Evolutionary conservation across 1,140 invertebrate species (phyloP), one percentile per base, ranked within the genome.

Genomic region (Apis laboriosa): DNA sequence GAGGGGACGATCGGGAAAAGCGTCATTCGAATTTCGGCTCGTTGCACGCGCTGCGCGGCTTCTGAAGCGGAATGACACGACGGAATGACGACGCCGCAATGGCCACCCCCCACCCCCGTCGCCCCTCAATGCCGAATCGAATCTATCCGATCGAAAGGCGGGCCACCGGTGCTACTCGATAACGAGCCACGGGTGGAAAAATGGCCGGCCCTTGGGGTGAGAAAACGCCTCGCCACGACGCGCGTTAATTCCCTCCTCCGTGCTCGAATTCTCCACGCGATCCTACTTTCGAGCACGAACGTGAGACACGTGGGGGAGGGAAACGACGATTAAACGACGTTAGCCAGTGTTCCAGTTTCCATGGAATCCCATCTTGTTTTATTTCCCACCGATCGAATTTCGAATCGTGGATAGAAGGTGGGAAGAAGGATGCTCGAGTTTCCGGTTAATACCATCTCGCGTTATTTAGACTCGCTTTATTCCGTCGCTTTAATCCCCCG

Each of bases 21-120:
- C 84, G 80, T 85, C 75, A 85, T 85, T 85, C 75, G 70, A 85
- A 85, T 83, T 83, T 85, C 75, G 68, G 61, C 80, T 85, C 61
- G 74, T 77, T 76, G 79, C 55, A 71, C 71, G 58, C 60, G 74
- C 53, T 73, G 53, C 80, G 73, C 56, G 75, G 17, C 68, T 60
- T 66, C 74, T 61, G 84, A 77, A 76, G 74, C 73, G 80, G 84
- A 85, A 85, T 85, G 84, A 85, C 77, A 75, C 82, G 70, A 66
- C 83, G 78, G 70, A 80, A 84, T 84, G 83, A 84, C 83, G 61
- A 73, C 78, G 56, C 77, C 64, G 77, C 73, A 82, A 55, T 70
- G 49, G 83, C 49, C 55, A 43, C 28, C 66, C 34, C 43, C 55
- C 55, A 43, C 28, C 66, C 34, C 55, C 43, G 61, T 43, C 55